These are phyloP conservation scores for Napeogenes inachia DNA, from an alignment of 2,888 invertebrate species.

Conservation along the genomic window DNA sequence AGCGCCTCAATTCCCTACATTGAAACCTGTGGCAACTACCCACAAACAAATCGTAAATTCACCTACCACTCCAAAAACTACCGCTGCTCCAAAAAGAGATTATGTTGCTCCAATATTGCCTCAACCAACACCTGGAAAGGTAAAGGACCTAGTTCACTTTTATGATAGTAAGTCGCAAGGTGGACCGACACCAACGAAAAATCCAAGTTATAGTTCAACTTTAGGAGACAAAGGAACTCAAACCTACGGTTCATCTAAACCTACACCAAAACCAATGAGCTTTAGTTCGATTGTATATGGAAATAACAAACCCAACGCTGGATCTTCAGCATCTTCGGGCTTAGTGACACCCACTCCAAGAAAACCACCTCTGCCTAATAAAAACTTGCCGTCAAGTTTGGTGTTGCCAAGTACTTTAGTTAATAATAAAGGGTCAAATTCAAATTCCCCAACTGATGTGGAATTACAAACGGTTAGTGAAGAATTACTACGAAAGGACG, in stretches of 20 bases:
- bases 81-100: slow-evolving; percentile 43
- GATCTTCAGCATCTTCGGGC: slow-evolving; percentile 28
- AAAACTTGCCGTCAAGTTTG: slow-evolving; percentile 38
- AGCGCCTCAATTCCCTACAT: slow-evolving; percentile 41
- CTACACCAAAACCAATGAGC: slow-evolving; percentile 50
- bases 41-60: slow-evolving; percentile 14
- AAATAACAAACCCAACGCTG: slow-evolving; percentile 41
- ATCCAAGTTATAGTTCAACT: slow-evolving; percentile 62
- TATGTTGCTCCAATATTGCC: slow-evolving; percentile 47
- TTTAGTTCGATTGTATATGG: slow-evolving; percentile 57
- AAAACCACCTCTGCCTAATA: slow-evolving; percentile 28
- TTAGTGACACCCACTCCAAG: slow-evolving; percentile 36
- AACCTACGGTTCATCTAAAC: slow-evolving; percentile 17
- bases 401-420: slow-evolving; percentile 69
- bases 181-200: slow-evolving; percentile 36
- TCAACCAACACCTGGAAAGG: slow-evolving; percentile 47
- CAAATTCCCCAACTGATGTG: slow-evolving; percentile 69
- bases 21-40: slow-evolving; percentile 30
- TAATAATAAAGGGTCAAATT: slow-evolving; percentile 41
- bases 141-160: slow-evolving; percentile 63
- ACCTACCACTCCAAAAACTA: slow-evolving; percentile 25
- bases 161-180: slow-evolving; percentile 51
- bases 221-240: slow-evolving; percentile 37
- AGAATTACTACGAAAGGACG: slow-evolving; percentile 82
- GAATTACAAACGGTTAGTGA: slow-evolving; percentile 84